A percentile compares a stretch with the other conserved stretches of the same genome.
phyloP scores from a whole-genome alignment of 2,113 vertebrate species.

The Columba livia region DNA sequence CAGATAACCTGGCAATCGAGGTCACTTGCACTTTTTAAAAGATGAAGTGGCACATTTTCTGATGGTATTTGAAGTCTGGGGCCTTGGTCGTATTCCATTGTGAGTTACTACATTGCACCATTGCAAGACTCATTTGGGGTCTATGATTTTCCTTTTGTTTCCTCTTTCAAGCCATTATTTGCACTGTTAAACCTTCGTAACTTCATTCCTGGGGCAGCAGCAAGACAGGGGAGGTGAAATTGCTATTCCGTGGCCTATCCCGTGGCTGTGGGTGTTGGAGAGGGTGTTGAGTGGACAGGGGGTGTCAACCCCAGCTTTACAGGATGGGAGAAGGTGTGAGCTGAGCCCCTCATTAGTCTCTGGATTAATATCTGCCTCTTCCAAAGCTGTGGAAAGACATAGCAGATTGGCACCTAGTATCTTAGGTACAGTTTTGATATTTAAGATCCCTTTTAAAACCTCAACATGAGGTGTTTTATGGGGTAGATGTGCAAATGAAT shows the following conservation, averaged over 20 bases:
- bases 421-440: neutral
- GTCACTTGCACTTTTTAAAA: no score
- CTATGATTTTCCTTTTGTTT: neutral
- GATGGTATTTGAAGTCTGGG: neutral
- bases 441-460: neutral
- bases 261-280: neutral
- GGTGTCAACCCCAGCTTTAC: neutral
- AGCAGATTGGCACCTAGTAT: neutral
- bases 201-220: neutral
- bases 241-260: neutral
- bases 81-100: no score
- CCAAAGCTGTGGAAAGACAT: neutral
- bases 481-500: neutral
- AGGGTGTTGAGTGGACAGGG: neutral
- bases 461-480: neutral
- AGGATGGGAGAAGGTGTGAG: neutral
- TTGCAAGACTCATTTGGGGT: neutral
- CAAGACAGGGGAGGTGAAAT: neutral
- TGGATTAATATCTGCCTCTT: neutral
- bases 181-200: neutral
- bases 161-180: neutral
- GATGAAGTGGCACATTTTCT: no score
- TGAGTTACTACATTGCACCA: no score
- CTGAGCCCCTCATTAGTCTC: neutral
- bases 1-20: no score